These are phyloP conservation scores for Rhagium mordax DNA, from an alignment of 2,888 invertebrate species.

Conservation along the genomic window DNA sequence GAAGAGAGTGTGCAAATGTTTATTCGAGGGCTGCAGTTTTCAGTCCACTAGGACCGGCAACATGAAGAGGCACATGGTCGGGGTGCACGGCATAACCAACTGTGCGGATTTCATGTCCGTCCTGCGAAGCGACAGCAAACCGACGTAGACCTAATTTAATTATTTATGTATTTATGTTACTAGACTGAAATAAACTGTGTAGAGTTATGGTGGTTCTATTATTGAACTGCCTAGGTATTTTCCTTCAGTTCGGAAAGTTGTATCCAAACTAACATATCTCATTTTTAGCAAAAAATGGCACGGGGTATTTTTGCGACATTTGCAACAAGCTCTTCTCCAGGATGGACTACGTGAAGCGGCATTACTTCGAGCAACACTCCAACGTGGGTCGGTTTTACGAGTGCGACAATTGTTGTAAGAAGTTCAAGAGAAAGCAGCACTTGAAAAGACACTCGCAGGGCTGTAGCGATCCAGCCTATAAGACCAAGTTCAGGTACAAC, in stretches of 20 bases:
- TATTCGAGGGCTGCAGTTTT: constrained; percentile 74
- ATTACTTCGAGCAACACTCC: constrained; percentile 49
- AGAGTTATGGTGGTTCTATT: too few relatives aligned
- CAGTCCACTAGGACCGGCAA: constrained; percentile 52
- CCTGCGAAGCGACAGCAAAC: background rate
- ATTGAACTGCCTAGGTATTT: too few relatives aligned
- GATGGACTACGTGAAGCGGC: constrained; percentile 54
- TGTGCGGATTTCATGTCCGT: background rate
- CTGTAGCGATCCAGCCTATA: background rate
- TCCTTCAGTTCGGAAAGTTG: too few relatives aligned
- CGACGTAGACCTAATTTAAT: background rate
- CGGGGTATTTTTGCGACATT: constrained; percentile 43
- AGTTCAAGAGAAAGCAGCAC: constrained; percentile 18
- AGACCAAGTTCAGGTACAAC: constrained; percentile 30
- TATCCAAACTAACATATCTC: background rate
- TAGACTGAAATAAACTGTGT: background rate
- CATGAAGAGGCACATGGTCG: constrained; percentile 44
- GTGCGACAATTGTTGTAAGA: constrained; percentile 24
- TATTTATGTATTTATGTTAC: background rate
- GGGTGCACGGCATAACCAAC: constrained; percentile 19
- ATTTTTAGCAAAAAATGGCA: constrained; percentile 27
- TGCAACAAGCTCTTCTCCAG: constrained; percentile 53
- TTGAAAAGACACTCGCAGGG: constrained; percentile 13
- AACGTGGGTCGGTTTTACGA: constrained; percentile 13
- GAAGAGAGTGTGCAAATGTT: constrained; percentile 79